Evolutionary conservation across 1,140 invertebrate species (phyloP).

Genomic region (Protaetia brevitarsis): DNA sequence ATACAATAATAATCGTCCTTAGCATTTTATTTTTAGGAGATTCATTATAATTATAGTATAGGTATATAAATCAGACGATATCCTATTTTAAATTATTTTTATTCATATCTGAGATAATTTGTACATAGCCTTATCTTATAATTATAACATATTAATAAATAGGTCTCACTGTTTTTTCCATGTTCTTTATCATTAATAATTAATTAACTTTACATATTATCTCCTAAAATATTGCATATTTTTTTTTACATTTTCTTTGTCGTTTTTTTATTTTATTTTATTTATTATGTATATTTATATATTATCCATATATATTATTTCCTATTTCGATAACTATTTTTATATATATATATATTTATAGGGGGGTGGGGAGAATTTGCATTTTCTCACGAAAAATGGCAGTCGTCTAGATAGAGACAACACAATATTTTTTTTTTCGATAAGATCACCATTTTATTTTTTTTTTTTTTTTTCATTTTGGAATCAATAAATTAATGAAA

Average conservation of each 20-base stretch:
- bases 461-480: no score
- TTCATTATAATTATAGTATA: no score
- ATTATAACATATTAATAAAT: constrained; percentile 31
- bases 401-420: neutral
- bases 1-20: no score
- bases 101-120: constrained; percentile 35
- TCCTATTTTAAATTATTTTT: constrained; percentile 23
- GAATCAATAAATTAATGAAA: no score
- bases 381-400: neutral
- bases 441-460: no score
- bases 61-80: no score
- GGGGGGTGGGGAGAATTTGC: neutral
- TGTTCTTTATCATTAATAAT: constrained; percentile 10
- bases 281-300: neutral
- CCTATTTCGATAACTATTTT: constrained; percentile 25
- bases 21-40: neutral
- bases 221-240: constrained; percentile 33
- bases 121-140: constrained; percentile 33
- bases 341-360: no score
- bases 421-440: no score
- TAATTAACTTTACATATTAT: constrained; percentile 3
- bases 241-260: constrained; percentile 25
- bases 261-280: neutral
- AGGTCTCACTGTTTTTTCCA: constrained; percentile 36
- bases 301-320: no score